Base-by-base conservation (phyloP, 2,888 invertebrate genomes). In the Leucophenga maculata region DNA sequence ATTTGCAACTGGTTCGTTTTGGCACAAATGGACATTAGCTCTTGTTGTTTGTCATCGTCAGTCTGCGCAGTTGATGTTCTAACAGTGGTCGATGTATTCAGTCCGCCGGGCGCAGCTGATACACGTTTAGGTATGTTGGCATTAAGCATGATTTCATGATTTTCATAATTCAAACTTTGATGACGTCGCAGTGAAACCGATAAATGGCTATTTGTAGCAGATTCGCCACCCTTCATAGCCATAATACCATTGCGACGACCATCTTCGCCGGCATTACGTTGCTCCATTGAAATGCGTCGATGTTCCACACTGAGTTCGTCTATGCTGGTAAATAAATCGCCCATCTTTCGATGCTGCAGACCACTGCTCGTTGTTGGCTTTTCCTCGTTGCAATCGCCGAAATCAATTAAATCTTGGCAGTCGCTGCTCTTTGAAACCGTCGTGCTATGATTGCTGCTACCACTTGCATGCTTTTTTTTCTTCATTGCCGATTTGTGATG, bases 171-270 rank as follows among this genome's bases (percentile, higher is more conserved):
- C 13, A 88, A 71, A 65, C 87, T 88, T 75, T 88, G 88, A 69
- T 88, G 87, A 6, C 86, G 85, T 1, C 87, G 83, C 44, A 78
- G 60, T 0, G 70, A 62, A 3, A 75, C 60, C 52, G 71, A 69
- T 3, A 72, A 69, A 46, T 54, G 31, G 52, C 54, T 54, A 13
- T 14, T n/a, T 0, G 20, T 18, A n/a, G 32, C 16, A 18, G n/a
- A 16, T 13, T 31, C 26, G 20, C 22, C 65, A 65, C 9, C 75
- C 22, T 82, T 80, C 46, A 80, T 74, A 1, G 85, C 86, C 72
- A 86, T 76, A 1, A 89, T 89, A 26, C 89, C 89, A 74, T 89
- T 89, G n/a, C 89, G 84, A 1, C 89, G 77, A 0, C 89, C 89
- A 79, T 89, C 89, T 22, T 86, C 82, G 18, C 78, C 82, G 0